Evolutionary conservation across 2,113 vertebrate genomes (phyloP), one percentile per base, ranked within the genome.

Genomic region (Sander lucioperca): DNA sequence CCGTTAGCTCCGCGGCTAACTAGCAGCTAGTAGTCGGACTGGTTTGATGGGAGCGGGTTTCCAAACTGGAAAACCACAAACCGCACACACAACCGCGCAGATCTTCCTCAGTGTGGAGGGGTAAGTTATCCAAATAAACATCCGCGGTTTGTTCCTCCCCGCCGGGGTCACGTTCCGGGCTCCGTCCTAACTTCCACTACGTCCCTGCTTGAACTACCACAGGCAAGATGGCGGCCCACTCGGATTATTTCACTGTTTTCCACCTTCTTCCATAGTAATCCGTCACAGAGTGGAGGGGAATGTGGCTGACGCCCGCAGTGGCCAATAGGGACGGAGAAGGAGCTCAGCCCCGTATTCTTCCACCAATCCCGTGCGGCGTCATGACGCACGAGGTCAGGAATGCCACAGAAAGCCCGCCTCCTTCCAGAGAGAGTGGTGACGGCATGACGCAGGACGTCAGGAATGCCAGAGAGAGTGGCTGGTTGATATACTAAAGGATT

Each of bases 151-250:
- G 57, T 1, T 3, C 8, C 27, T 58, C 45, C 25, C 27, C 30
- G 54, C 23, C 43, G 56, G 68, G 72, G 39, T 43, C 7, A 43
- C 39, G 39, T 43, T 43, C 39, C 39, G 39, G 39, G 39, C 33
- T 63, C 0, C 14, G 25, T 50, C 62, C 45, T 58, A 27, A 15
- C 51, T 16, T 61, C 74, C 68, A 72, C 93, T 92, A 94, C 74
- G 65, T 91, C 70, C 95, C 39, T 43, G 10, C 9, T 43, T 23
- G 82, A 83, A 88, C 89, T 84, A 93, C 73, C 13, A 74, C 67
- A 84, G 82, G 90, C 93, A 97, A 97, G 94, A 97, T 97, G 96
- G 96, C 96, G 93, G 74, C 57, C 18, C 9, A 21, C 89, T 88
- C 86, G 77, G 92, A 92, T 87, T 53, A 80, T 93, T 82, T 68